These are phyloP conservation scores for Corbicula japonica DNA, from an alignment of 2,888 invertebrate species.

Conservation along the genomic window DNA sequence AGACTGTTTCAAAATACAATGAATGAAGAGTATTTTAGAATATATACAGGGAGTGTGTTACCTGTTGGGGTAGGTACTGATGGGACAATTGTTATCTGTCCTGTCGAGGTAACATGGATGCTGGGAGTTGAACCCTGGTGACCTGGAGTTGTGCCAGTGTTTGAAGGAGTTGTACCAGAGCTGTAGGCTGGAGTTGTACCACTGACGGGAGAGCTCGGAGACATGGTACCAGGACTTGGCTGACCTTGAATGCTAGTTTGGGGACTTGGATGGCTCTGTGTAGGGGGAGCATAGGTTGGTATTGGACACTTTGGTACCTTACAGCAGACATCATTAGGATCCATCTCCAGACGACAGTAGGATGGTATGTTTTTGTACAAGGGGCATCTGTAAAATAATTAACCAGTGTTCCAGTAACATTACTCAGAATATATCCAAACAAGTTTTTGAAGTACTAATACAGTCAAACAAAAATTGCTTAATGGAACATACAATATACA, in stretches of 20 bases:
- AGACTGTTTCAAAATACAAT: too few relatives aligned
- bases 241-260: slow-evolving; percentile 21
- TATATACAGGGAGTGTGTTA: too few relatives aligned
- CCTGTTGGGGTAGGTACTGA: too few relatives aligned
- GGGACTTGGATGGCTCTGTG: neutral
- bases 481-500: too few relatives aligned
- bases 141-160: neutral
- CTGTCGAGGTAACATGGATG: neutral
- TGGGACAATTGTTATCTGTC: too few relatives aligned
- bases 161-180: slow-evolving; percentile 1
- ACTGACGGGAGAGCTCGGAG: too few relatives aligned
- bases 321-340: slow-evolving; percentile 74
- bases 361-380: slow-evolving; percentile 65
- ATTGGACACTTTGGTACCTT: slow-evolving; percentile 55
- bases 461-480: too few relatives aligned
- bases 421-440: too few relatives aligned
- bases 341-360: slow-evolving; percentile 69
- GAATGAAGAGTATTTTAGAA: too few relatives aligned
- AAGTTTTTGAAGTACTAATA: too few relatives aligned
- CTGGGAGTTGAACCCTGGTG: neutral
- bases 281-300: slow-evolving; percentile 27
- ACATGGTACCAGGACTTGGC: slow-evolving; percentile 45
- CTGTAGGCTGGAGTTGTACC: slow-evolving; percentile 40
- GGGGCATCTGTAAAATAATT: slow-evolving; percentile 67
- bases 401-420: too few relatives aligned